These are phyloP conservation scores for Poeciliopsis retropinna DNA, from an alignment of 2,113 vertebrate species.

Conservation along the genomic window DNA sequence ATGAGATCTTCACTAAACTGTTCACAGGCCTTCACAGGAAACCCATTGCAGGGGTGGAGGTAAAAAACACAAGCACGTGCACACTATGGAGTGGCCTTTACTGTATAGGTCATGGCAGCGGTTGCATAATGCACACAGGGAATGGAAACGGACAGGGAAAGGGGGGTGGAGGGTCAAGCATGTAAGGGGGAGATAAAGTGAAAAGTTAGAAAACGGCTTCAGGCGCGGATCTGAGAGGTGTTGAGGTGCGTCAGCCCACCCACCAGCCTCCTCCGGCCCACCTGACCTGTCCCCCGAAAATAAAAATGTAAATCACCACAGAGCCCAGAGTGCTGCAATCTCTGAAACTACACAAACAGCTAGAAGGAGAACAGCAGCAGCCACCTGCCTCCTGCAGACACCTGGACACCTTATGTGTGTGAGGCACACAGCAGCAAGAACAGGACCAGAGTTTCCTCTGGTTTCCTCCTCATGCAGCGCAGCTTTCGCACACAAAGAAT, in stretches of 20 bases:
- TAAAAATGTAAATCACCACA: conserved; percentile 21
- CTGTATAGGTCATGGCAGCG: conserved; percentile 55
- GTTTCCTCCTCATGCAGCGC: conserved; percentile 11
- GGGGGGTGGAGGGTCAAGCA: not conserved
- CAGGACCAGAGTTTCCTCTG: conserved; percentile 33
- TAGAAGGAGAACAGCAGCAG: conserved; percentile 28
- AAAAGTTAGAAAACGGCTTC: conserved; percentile 7
- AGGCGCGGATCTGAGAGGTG: not conserved
- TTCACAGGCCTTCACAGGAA: conserved; percentile 38
- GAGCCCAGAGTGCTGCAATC: conserved; percentile 19
- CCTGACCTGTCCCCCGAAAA: conserved; percentile 27
- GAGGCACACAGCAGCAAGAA: conserved; percentile 20
- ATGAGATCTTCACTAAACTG: conserved; percentile 53
- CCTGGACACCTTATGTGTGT: conserved; percentile 47
- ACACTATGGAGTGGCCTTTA: conserved; percentile 57
- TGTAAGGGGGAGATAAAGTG: conserved; percentile 24
- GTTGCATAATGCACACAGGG: conserved; percentile 40
- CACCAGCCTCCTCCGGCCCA: conserved; percentile 18
- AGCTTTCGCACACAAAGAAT: not conserved
- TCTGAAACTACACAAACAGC: conserved; percentile 22
- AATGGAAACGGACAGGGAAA: conserved; percentile 7
- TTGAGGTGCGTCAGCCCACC: not conserved
- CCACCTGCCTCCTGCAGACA: conserved; percentile 18
- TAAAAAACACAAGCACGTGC: not conserved
- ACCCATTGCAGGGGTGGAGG: conserved; percentile 13